These are phyloP conservation scores for human DNA, from an alignment of 2,113 vertebrate species.

Conservation along the genomic window GRCh38 chr12:4266001-4266500, in stretches of 20 bases:
- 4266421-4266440: not conserved
- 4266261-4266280: not conserved
- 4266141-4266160: slow-evolving; percentile 43
- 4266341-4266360: not conserved
- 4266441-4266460: not conserved
- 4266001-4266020: slow-evolving; percentile 9
- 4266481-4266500: slow-evolving; percentile 23
- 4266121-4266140: slow-evolving; percentile 63
- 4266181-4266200: slow-evolving; percentile 41
- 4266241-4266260: not conserved
- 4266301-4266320: not conserved
- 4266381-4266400: not conserved
- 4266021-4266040: slow-evolving; percentile 35
- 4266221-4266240: slow-evolving; percentile 39
- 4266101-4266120: slow-evolving; percentile 58
- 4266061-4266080: slow-evolving; percentile 49
- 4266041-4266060: slow-evolving; percentile 51
- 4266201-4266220: slow-evolving; percentile 51
- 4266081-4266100: slow-evolving; percentile 18
- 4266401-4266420: slow-evolving; percentile 9
- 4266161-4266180: slow-evolving; percentile 41
- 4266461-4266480: not conserved
- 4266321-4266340: not conserved
- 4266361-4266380: not conserved
- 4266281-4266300: not conserved